Percentiles rank a stretch among this genome's conserved stretches.
Conservation (phyloP, 1,140 invertebrate genomes). For the Stenopsyche tienmushanensis region DNA sequence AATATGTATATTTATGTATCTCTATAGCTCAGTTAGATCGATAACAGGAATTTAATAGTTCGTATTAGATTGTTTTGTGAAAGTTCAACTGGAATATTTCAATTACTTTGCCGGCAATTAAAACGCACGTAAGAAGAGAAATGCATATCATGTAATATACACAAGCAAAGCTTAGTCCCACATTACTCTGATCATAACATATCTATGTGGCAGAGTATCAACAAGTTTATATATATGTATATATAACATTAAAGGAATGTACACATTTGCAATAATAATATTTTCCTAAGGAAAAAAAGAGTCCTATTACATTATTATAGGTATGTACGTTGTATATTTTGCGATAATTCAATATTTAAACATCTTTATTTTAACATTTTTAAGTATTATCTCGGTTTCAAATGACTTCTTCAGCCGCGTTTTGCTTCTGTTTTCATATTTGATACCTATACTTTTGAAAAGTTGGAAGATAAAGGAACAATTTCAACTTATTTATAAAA, state of each 20-base stretch:
- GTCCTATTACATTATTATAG: not conserved
- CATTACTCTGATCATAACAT: not conserved
- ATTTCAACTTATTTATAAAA: not conserved
- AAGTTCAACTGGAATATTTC: too few species aligned
- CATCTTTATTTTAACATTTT: too few species aligned
- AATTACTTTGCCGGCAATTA: too few species aligned
- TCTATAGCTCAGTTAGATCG: too few species aligned
- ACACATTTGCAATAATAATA: not conserved
- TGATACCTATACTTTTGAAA: too few species aligned
- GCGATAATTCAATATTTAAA: too few species aligned
- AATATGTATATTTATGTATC: too few species aligned
- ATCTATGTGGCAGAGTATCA: not conserved
- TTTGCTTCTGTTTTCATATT: not conserved
- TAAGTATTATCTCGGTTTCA: not conserved
- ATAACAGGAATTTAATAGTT: too few species aligned
- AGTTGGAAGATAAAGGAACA: not conserved
- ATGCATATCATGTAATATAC: conserved; percentile 20
- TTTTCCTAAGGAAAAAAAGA: conserved; percentile 1
- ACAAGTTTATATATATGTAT: not conserved
- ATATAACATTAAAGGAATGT: not conserved
- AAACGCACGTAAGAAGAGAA: too few species aligned
- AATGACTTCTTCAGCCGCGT: not conserved
- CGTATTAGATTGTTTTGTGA: too few species aligned
- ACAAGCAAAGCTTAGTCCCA: conserved; percentile 33
- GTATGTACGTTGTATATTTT: not conserved